These are phyloP conservation scores for Andricus quercusramuli DNA, from an alignment of 2,888 invertebrate genomes.

Conservation along the genomic window DNA sequence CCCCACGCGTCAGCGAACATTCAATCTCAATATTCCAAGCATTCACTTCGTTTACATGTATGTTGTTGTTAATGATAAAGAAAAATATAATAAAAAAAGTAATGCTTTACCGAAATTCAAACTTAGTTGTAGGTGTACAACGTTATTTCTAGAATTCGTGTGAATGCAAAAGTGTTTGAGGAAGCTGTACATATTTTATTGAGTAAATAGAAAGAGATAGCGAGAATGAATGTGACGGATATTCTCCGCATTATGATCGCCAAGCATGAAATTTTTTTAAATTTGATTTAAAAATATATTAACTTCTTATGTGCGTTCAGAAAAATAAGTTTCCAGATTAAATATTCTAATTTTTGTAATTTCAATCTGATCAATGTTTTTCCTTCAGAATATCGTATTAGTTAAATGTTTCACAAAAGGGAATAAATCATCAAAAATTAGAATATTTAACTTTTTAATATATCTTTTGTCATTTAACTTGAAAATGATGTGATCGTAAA, in stretches of 20 bases:
- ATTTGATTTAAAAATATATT: not conserved
- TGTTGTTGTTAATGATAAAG: constrained; percentile 74
- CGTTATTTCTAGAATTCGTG: constrained; percentile 72
- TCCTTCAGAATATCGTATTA: no score
- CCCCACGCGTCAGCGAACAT: constrained; percentile 64
- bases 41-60: constrained; percentile 75
- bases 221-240: not conserved
- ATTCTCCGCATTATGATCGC: constrained; percentile 14
- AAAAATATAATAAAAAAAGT: constrained; percentile 68
- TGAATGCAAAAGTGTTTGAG: constrained; percentile 56
- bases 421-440: no score
- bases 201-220: constrained; percentile 8
- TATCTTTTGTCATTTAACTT: no score
- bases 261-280: constrained; percentile 16
- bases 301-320: not conserved
- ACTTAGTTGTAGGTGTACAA: constrained; percentile 71
- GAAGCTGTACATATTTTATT: constrained; percentile 26
- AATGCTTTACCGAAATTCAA: constrained; percentile 75
- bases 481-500: no score
- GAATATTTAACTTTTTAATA: no score
- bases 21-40: constrained; percentile 74
- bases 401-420: no score
- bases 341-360: not conserved
- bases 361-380: not conserved
- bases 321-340: no score